Percentiles rank a stretch among this genome's conserved stretches.
phyloP scores from a whole-genome alignment of 2,888 invertebrate species.

The Serrognathus titanus region DNA sequence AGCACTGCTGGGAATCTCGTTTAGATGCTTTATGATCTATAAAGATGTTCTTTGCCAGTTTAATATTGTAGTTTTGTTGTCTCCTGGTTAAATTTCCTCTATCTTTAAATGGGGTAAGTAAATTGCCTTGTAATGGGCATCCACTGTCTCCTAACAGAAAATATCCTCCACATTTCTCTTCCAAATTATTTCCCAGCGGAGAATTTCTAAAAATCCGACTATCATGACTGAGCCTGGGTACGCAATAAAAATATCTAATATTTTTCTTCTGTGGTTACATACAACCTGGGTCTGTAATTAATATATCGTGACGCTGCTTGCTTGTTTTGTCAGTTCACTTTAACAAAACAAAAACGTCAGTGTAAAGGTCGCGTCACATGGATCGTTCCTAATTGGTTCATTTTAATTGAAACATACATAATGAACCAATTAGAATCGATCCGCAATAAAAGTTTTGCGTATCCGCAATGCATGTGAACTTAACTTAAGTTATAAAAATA shows the following conservation, averaged over 20 bases:
- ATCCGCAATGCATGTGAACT: no score
- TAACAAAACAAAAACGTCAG: neutral
- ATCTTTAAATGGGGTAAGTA: conserved; percentile 10
- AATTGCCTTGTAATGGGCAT: conserved; percentile 5
- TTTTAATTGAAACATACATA: no score
- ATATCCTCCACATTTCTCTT: conserved; percentile 3
- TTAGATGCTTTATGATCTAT: no score
- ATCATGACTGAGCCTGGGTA: conserved; percentile 15
- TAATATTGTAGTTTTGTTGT: conserved; percentile 10
- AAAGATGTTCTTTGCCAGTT: conserved; percentile 8
- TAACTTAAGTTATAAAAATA: no score
- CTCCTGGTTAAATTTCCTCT: conserved; percentile 5
- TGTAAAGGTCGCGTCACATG: no score
- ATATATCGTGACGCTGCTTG: no score
- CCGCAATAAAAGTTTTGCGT: no score
- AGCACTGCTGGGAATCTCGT: no score
- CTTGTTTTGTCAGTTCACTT: no score
- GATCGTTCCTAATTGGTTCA: no score
- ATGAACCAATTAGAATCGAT: no score
- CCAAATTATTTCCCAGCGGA: neutral
- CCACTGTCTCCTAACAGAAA: conserved; percentile 3
- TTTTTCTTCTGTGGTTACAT: conserved; percentile 10
- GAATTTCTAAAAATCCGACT: conserved; percentile 2
- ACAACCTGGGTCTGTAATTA: conserved; percentile 11
- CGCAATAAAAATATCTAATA: conserved; percentile 11